phyloP scores from a whole-genome alignment of 1,140 invertebrate species.

The Diabrotica virgifera region DNA sequence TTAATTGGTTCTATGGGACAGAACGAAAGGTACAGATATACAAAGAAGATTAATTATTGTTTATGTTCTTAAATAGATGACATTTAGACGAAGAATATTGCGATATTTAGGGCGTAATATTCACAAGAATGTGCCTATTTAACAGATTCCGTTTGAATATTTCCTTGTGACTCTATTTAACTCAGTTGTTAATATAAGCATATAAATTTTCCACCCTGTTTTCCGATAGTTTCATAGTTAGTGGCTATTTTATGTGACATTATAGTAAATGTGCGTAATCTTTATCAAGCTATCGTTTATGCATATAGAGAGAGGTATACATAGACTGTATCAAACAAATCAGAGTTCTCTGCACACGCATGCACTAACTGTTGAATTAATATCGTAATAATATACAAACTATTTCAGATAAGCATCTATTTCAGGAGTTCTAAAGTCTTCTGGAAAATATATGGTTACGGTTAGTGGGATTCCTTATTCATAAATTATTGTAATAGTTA shows the following conservation, averaged over 20 bases:
- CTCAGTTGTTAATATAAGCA: no score
- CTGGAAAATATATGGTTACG: neutral
- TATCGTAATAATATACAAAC: conserved; percentile 25
- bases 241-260: conserved; percentile 13
- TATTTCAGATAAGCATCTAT: conserved; percentile 21
- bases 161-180: no score
- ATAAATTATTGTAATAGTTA: conserved; percentile 8
- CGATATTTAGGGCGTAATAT: no score
- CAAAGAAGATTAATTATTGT: no score
- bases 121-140: no score
- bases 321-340: conserved; percentile 24
- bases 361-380: conserved; percentile 20
- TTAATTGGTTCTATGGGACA: no score
- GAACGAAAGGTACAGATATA: no score
- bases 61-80: no score
- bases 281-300: conserved; percentile 21
- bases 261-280: conserved; percentile 16
- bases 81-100: no score
- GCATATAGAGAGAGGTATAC: conserved; percentile 6
- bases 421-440: conserved; percentile 1
- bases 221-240: neutral
- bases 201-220: conserved; percentile 6
- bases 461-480: neutral
- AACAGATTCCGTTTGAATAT: no score
- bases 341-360: conserved; percentile 18